Percentiles rank a stretch among this genome's conserved stretches.
Evolutionary conservation across 2,888 invertebrate genomes (phyloP).

Genomic region (Papilio demoleus): DNA sequence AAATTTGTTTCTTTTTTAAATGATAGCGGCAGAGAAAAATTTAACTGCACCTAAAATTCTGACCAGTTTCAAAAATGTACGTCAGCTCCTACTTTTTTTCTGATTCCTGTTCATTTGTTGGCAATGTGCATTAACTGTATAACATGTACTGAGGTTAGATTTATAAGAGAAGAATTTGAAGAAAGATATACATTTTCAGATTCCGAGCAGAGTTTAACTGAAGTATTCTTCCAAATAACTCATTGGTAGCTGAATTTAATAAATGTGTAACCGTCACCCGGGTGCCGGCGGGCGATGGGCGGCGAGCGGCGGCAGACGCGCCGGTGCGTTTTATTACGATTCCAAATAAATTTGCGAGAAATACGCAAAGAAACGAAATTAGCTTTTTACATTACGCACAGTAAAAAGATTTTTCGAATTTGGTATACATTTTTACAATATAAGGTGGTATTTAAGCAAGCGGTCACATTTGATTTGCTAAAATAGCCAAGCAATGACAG

Average conservation of each 20-base stretch:
- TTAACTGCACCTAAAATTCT: no score
- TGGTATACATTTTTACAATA: not conserved
- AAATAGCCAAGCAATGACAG: no score
- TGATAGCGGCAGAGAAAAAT: no score
- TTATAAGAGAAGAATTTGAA: not conserved
- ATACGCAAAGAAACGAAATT: conserved; percentile 25
- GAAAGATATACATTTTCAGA: not conserved
- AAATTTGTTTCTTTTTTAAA: no score
- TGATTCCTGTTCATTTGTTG: no score
- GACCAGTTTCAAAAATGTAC: no score
- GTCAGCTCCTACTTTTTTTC: no score
- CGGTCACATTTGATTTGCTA: no score
- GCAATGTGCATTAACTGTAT: no score
- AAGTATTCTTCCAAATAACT: conserved; percentile 11
- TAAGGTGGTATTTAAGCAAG: not conserved
- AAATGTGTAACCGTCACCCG: conserved; percentile 22
- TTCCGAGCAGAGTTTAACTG: not conserved
- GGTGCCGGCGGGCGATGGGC: not conserved
- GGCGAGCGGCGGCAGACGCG: not conserved
- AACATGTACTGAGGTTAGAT: not conserved
- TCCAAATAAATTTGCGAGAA: conserved; percentile 32
- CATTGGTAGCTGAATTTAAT: conserved; percentile 38
- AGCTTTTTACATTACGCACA: conserved; percentile 23
- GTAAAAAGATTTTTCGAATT: not conserved
- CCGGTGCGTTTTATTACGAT: conserved; percentile 39